phyloP scores from a whole-genome alignment of 53 echinoderm and acorn worm genomes.

The Luidia sarsii region DNA sequence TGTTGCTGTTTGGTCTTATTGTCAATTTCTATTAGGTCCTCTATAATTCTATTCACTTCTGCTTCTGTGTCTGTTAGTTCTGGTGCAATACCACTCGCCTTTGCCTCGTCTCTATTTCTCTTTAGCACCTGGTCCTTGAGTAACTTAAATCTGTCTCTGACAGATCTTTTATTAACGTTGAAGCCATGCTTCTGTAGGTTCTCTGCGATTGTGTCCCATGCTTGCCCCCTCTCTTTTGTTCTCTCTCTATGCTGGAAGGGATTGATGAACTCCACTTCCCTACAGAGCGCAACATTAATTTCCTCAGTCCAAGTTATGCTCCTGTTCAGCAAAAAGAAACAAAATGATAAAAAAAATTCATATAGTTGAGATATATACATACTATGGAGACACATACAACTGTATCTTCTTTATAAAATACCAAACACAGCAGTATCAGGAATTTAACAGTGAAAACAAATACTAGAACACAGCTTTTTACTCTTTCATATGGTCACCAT shows the following conservation, averaged over 20 bases:
- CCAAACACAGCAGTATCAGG: too few species aligned
- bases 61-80: slow-evolving; percentile 15
- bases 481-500: too few species aligned
- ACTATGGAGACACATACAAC: too few species aligned
- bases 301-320: slow-evolving; percentile 29
- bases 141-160: slow-evolving; percentile 28
- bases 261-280: slow-evolving; percentile 30
- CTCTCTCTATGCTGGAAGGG: slow-evolving; percentile 32
- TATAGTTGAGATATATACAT: too few species aligned
- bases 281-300: background rate
- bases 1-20: slow-evolving; percentile 30
- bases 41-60: slow-evolving; percentile 38
- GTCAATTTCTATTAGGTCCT: slow-evolving; percentile 27
- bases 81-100: slow-evolving; percentile 27
- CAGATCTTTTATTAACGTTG: slow-evolving; percentile 28
- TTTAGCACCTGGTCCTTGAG: background rate
- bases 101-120: slow-evolving; percentile 19
- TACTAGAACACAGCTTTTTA: too few species aligned
- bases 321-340: slow-evolving; percentile 17
- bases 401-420: too few species aligned
- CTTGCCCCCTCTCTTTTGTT: slow-evolving; percentile 43
- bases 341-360: background rate
- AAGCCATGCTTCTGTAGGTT: slow-evolving; percentile 19
- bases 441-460: too few species aligned
- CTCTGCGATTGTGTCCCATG: slow-evolving; percentile 22